phyloP scores from a whole-genome alignment of 2,888 invertebrate species.

The Apamea sordens region DNA sequence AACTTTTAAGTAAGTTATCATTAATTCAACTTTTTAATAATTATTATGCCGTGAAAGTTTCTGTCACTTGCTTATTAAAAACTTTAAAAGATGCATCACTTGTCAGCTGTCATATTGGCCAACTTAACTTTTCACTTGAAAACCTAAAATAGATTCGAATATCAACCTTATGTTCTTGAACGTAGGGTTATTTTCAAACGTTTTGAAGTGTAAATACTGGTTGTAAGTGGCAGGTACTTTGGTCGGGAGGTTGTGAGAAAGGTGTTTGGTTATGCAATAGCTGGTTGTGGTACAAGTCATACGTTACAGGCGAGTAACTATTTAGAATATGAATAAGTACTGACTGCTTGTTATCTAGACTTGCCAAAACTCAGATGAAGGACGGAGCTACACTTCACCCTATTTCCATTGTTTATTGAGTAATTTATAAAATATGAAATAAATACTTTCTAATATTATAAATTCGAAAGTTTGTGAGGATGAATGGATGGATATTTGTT shows the following conservation, averaged over 20 bases:
- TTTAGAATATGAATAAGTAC: background rate
- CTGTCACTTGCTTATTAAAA: constrained; percentile 35
- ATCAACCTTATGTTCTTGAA: background rate
- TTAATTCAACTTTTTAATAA: constrained; percentile 49
- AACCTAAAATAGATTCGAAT: background rate
- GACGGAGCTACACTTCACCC: no score
- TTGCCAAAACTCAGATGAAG: background rate
- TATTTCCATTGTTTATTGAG: background rate
- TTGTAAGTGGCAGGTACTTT: constrained; percentile 66
- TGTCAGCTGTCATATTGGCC: constrained; percentile 61
- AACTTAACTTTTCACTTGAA: constrained; percentile 11
- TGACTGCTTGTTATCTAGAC: background rate
- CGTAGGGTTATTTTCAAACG: constrained; percentile 1
- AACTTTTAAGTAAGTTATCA: constrained; percentile 47
- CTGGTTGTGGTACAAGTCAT: constrained; percentile 64
- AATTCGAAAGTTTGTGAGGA: no score
- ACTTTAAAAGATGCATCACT: constrained; percentile 59
- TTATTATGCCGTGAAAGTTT: constrained; percentile 60
- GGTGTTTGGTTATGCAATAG: constrained; percentile 77
- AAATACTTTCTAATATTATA: no score
- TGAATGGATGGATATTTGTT: no score
- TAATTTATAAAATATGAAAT: background rate
- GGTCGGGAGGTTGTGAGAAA: constrained; percentile 84
- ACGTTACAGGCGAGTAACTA: constrained; percentile 38
- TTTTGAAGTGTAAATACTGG: constrained; percentile 29